Evolutionary conservation across 2,797 vertebrate species (phyloP), one percentile per base, ranked within the genome.

Genomic region (Rhinoraja longicauda): DNA sequence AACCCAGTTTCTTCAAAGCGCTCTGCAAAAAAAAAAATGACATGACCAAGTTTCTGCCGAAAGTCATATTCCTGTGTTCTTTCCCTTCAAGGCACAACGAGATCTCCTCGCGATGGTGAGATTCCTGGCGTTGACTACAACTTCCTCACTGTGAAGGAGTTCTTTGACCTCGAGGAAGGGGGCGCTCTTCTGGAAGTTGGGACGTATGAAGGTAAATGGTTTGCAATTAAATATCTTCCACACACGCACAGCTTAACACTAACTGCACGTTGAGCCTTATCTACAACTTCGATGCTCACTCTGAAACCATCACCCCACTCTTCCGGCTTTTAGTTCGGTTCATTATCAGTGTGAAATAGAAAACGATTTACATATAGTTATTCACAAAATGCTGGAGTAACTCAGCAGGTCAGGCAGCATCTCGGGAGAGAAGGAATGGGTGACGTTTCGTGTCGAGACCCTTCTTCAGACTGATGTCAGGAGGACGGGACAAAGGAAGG

Each of bases 151-250:
- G 98, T 99, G 94, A 96, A 98, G 94, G 97, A 99, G 62, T 99
- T 99, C 95, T 95, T 97, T 94, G 97, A 98, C 94, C 97, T 99
- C 93, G 98, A 99, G 95, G 95, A 97, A 95, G 98, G 97, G 81
- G 99, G 99, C 82, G 99, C 98, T 77, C 97, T 99, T 93, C 96
- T 99, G 95, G 99, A 99, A 96, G 97, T 98, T 12, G 99, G 99
- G 96, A 98, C 99, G 79, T 99, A 99, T 94, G 99, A 99, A 96
- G 98, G 99, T 99, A 96, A 29, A 81, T 45, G 5, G 93, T 53
- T 93, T 93, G 21, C 1, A 29, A 21, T 32, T 17, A 59, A 86
- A 59, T 93, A 93, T 94, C 24, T 86, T 94, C 1, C 9, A 94
- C 94, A 94, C 91, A 93, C 45, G 5, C 45, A 53, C 45, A 4